Percentiles rank a stretch among this genome's conserved stretches.
Conservation (phyloP, 1,140 invertebrate genomes). For the Dysdera silvatica region DNA sequence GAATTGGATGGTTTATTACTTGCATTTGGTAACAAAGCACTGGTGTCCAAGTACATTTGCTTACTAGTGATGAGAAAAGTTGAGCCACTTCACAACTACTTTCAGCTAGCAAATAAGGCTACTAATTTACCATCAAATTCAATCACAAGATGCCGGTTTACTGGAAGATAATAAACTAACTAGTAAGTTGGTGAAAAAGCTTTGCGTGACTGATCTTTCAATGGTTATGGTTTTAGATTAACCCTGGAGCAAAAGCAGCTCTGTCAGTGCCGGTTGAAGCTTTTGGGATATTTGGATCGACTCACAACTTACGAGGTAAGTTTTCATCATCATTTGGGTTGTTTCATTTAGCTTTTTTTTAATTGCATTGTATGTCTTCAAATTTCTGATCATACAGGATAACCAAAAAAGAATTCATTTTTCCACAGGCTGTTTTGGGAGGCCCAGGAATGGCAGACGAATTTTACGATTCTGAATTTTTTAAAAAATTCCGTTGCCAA, state of each 20-base stretch:
- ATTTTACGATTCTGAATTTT: conserved; percentile 52
- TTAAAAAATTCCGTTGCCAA: conserved; percentile 50
- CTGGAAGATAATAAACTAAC: no score
- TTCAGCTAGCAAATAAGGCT: no score
- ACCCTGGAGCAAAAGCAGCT: conserved; percentile 54
- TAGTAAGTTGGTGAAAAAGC: no score
- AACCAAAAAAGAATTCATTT: not conserved
- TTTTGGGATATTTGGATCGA: conserved; percentile 57
- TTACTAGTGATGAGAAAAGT: no score
- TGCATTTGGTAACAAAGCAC: no score
- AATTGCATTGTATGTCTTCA: not conserved
- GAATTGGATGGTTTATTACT: no score
- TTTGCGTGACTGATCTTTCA: not conserved
- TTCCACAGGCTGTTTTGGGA: conserved; percentile 44
- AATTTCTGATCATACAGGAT: no score
- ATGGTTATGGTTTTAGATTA: conserved; percentile 35
- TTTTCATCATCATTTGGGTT: not conserved
- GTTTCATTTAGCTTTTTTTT: not conserved
- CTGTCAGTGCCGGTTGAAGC: conserved; percentile 51
- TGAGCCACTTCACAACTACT: no score
- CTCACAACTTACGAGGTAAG: conserved; percentile 57
- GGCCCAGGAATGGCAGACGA: conserved; percentile 44
- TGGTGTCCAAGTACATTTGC: no score
- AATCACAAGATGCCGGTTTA: no score
- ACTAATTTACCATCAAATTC: not conserved